A percentile compares a stretch with the other conserved stretches of the same genome.
These are phyloP conservation scores for Theropithecus gelada DNA, from an alignment of 2,113 vertebrate genomes.

Conservation along the genomic window DNA sequence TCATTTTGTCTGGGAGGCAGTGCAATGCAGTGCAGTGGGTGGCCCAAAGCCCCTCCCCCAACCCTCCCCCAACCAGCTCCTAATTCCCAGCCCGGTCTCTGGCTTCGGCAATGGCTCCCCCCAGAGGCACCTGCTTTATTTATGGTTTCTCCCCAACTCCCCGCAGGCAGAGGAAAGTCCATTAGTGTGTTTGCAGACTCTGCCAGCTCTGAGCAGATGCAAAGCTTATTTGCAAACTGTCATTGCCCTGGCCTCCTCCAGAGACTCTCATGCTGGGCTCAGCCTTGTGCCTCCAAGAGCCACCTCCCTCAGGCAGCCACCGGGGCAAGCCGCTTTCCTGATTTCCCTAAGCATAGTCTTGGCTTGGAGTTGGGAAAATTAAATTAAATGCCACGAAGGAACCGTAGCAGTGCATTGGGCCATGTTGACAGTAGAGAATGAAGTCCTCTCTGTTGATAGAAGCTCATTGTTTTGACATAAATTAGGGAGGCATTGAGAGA, in stretches of 20 bases:
- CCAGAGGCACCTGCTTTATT: conserved; percentile 37
- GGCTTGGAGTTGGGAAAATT: conserved; percentile 57
- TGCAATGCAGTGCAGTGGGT: accelerated
- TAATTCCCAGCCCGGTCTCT: neutral
- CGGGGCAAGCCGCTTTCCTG: neutral
- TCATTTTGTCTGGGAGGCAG: neutral
- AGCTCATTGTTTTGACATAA: neutral
- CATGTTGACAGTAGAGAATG: conserved; percentile 37
- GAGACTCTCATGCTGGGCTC: conserved; percentile 48
- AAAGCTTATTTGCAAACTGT: conserved; percentile 70
- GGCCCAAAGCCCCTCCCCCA: neutral
- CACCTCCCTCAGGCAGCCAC: conserved; percentile 60
- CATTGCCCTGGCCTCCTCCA: conserved; percentile 42
- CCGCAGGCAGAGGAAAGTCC: conserved; percentile 22
- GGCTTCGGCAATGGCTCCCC: conserved; percentile 39
- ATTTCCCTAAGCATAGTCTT: conserved; percentile 44
- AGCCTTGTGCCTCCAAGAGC: conserved; percentile 42
- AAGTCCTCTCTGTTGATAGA: conserved; percentile 33
- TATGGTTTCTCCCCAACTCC: conserved; percentile 26
- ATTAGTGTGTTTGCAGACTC: conserved; percentile 52
- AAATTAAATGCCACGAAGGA: conserved; percentile 57
- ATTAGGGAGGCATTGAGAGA: neutral
- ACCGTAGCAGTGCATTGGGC: neutral
- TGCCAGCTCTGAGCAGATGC: conserved; percentile 51
- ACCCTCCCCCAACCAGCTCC: neutral